Base-by-base conservation (phyloP, 2,888 invertebrate genomes). In the Selenia dentaria region DNA sequence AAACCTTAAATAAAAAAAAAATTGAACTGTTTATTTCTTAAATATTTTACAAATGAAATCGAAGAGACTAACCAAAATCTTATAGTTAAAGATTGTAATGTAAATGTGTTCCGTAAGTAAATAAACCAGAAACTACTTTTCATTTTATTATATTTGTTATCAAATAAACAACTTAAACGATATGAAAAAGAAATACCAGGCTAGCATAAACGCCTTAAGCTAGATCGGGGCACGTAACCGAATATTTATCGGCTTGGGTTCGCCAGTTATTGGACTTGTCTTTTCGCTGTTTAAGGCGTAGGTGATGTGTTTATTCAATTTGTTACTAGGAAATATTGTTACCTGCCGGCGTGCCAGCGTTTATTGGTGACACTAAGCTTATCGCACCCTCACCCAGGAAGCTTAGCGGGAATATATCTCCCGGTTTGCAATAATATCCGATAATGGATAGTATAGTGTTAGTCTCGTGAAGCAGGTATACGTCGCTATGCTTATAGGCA, bases 301-400 rank as follows among this genome's bases (percentile, higher is more conserved):
- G 74, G 67, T 83, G 84, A 88, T 83, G 87, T 87, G 87, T 84
- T 86, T 84, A 89, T 89, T 88, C 83, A 87, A 88, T 89, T 89
- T 88, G 80, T 73, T 78, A 70, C 66, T 67, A 67, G 70, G 74
- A 83, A 86, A 87, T 83, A 79, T 79, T 79, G 83, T 88, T 87
- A 83, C 80, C 75, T 82, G 71, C 71, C 70, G 66, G 58, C 66
- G 62, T 16, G 65, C 62, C 46, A 38, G 40, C 70, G 70, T 74
- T 81, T 75, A 76, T 76, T 74, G 72, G 61, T 62, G 59, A 60
- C 60, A 62, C 42, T 43, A 35, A 40, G 37, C 37, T 37, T 41
- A 37, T 34, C 36, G 22, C 16, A 6, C 16, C 33, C 37, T 33
- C 16, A 2, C 3, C 4, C 16, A 3, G 22, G 20, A 14, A 22